Base-by-base conservation (phyloP, 2,797 vertebrate genomes). In the Eleutherodactylus coqui region DNA sequence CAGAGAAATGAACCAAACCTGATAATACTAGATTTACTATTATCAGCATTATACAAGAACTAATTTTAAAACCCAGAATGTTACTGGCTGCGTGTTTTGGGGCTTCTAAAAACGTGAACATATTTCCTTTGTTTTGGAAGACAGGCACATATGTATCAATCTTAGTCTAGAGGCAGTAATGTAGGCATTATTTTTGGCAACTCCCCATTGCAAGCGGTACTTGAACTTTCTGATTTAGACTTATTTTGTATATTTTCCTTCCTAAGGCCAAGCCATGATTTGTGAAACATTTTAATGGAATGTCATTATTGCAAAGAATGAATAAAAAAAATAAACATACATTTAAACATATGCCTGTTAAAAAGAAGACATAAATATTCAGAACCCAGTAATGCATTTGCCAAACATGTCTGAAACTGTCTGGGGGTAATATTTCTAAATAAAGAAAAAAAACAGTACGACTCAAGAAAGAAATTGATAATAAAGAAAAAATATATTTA, bases 211-310 rank as follows among this genome's bases (percentile, higher is more conserved):
- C 75, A 79, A 83, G 80, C 69, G 16, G 49, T 79, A 17, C 81
- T 87, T 83, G 47, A 87, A 83, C 75, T 60, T 41, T 70, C 80
- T 78, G 73, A 58, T 79, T 72, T 41, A 73, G 64, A 58, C 64
- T 87, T 38, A 47, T 79, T 83, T 75, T 87, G 85, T 87, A 87
- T 83, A 87, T 83, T 87, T 83, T 83, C 83, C 80, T 87, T 87
- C 70, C 45, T 19, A 47, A 83, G 73, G 62, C 85, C 80, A 70
- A 87, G 53, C 64, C 81, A 83, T 87, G 64, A 83, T 41, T 83
- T 45, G 38, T 73, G 62, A 79, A 82, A 77, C 75, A 49, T 78
- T 87, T 87, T 83, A 87, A 83, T 83, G 85, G 85, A 87, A 87
- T 73, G 72, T 75, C 85, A 87, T 87, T 87, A 87, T 83, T 83